Evolutionary conservation across 1,140 invertebrate genomes (phyloP).

Genomic region (Homalodisca vitripennis): DNA sequence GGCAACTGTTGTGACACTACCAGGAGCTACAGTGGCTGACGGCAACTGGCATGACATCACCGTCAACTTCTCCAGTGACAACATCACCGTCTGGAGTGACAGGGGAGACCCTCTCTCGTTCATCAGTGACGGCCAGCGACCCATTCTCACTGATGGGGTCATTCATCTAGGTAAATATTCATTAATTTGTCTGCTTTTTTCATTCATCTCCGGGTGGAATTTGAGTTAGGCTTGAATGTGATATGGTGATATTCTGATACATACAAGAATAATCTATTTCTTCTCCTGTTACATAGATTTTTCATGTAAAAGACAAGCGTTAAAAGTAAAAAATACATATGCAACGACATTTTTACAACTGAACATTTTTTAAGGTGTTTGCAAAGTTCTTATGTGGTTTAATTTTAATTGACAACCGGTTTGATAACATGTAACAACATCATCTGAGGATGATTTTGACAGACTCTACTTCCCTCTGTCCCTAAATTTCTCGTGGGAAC

Average conservation of each 20-base stretch:
- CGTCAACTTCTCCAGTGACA: conserved; percentile 51
- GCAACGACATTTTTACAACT: neutral
- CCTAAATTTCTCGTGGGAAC: no score
- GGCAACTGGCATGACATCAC: conserved; percentile 62
- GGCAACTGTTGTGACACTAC: conserved; percentile 51
- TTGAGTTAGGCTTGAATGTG: neutral
- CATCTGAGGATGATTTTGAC: no score
- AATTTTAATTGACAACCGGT: no score
- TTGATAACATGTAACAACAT: no score
- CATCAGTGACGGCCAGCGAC: conserved; percentile 41
- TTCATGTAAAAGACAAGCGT: no score
- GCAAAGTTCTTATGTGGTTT: no score
- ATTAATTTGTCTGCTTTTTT: neutral
- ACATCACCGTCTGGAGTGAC: conserved; percentile 56
- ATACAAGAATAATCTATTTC: neutral
- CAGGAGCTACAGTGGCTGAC: conserved; percentile 58
- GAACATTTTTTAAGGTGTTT: no score
- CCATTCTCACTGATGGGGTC: conserved; percentile 49
- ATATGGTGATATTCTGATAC: neutral
- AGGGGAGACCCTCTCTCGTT: conserved; percentile 53
- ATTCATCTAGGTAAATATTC: conserved; percentile 50
- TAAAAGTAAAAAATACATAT: neutral
- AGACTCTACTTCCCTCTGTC: no score
- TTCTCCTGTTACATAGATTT: no score
- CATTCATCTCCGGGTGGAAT: neutral